These are phyloP conservation scores for Galemys pyrenaicus DNA, from an alignment of 2,113 vertebrate genomes.

Conservation along the genomic window DNA sequence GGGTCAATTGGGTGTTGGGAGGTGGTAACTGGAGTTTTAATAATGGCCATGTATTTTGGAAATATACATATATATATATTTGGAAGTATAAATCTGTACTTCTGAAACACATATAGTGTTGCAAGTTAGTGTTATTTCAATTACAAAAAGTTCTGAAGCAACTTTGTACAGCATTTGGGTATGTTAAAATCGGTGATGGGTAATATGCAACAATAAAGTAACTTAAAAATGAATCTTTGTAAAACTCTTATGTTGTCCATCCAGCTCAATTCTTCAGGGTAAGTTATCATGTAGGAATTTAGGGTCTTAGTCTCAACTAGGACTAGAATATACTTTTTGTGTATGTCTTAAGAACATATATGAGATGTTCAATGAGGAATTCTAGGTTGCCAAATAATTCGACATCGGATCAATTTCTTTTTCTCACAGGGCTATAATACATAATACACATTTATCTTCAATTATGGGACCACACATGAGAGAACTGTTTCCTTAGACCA, in stretches of 20 bases:
- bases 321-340: neutral
- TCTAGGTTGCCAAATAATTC: neutral
- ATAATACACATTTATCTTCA: neutral
- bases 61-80: no score
- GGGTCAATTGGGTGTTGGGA: no score
- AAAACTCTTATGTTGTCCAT: neutral
- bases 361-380: neutral
- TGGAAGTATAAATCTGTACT: no score
- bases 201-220: no score
- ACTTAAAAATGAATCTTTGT: neutral
- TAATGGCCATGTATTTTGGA: no score
- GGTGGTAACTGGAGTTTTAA: no score
- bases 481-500: neutral
- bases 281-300: neutral
- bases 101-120: no score
- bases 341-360: neutral
- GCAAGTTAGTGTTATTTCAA: no score
- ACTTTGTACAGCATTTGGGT: no score
- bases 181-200: no score
- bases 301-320: neutral
- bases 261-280: neutral
- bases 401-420: neutral
- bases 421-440: neutral
- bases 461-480: neutral
- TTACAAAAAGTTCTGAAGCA: no score